These are phyloP conservation scores for Drosophila diplacantha DNA, from an alignment of 2,888 invertebrate genomes.

Conservation along the genomic window DNA sequence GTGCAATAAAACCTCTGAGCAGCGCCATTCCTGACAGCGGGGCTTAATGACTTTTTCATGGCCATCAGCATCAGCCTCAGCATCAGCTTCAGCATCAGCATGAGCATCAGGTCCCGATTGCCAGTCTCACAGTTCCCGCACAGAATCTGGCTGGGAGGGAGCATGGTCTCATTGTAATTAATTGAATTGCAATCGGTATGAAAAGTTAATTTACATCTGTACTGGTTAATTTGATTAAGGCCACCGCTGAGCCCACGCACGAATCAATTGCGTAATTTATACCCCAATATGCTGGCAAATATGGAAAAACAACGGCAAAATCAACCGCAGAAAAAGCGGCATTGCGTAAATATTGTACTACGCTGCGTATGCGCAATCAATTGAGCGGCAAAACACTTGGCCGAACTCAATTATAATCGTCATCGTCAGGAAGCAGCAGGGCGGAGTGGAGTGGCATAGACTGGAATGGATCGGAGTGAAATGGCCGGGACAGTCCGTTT, in stretches of 20 bases:
- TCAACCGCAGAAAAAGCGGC: conserved; percentile 15
- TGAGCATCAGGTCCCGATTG: conserved; percentile 4
- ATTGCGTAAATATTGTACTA: conserved; percentile 42
- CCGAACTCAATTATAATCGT: conserved; percentile 63
- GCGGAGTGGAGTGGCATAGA: background rate
- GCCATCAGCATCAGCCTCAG: conserved; percentile 6
- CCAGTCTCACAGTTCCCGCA: background rate
- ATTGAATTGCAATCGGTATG: conserved; percentile 67
- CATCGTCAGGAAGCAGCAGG: conserved; percentile 2
- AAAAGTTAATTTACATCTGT: conserved; percentile 68
- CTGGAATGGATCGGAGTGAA: conserved; percentile 3
- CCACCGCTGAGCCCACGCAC: conserved; percentile 33
- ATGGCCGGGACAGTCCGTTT: conserved; percentile 18
- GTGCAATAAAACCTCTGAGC: conserved; percentile 45
- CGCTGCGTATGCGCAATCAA: conserved; percentile 64
- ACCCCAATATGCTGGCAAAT: conserved; percentile 30
- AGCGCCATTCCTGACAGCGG: conserved; percentile 9
- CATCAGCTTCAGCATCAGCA: background rate
- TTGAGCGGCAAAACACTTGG: conserved; percentile 67
- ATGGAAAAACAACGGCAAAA: conserved; percentile 22
- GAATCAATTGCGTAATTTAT: conserved; percentile 51
- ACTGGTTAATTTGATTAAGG: conserved; percentile 64
- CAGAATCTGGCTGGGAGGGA: conserved; percentile 8
- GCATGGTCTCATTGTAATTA: conserved; percentile 54
- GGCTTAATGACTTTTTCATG: conserved; percentile 40